Evolutionary conservation across 2,113 vertebrate genomes (phyloP).

Genomic region (Atractosteus spatula): DNA sequence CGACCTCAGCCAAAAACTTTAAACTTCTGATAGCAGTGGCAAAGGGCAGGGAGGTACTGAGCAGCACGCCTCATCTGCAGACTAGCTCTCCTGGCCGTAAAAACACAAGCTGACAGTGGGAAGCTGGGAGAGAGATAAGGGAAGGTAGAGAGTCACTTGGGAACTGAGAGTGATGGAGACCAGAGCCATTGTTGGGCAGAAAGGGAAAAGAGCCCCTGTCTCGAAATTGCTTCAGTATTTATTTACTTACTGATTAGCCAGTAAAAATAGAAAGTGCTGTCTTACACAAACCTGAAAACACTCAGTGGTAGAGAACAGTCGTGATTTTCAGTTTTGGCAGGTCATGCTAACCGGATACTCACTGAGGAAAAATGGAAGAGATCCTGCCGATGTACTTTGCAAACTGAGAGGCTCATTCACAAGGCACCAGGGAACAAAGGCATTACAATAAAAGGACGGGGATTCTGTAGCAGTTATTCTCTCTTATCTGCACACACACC

Average conservation of each 20-base stretch:
- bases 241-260: slow-evolving; percentile 46
- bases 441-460: slow-evolving; percentile 53
- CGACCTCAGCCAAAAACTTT: slow-evolving; percentile 37
- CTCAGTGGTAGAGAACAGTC: background rate
- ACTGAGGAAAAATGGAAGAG: slow-evolving; percentile 23
- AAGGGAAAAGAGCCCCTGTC: slow-evolving; percentile 38
- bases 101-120: slow-evolving; percentile 57
- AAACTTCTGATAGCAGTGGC: slow-evolving; percentile 40
- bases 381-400: slow-evolving; percentile 45
- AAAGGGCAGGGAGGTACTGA: slow-evolving; percentile 53
- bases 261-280: slow-evolving; percentile 35
- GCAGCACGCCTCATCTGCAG: slow-evolving; percentile 43
- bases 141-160: slow-evolving; percentile 69
- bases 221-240: slow-evolving; percentile 37
- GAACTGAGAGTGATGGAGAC: slow-evolving; percentile 73
- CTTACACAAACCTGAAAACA: background rate
- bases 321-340: slow-evolving; percentile 12
- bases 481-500: slow-evolving; percentile 37
- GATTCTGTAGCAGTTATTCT: slow-evolving; percentile 45
- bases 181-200: slow-evolving; percentile 55
- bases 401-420: slow-evolving; percentile 54
- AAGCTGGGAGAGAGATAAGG: slow-evolving; percentile 69
- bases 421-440: slow-evolving; percentile 46
- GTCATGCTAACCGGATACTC: slow-evolving; percentile 41
- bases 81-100: slow-evolving; percentile 50